phyloP scores from a whole-genome alignment of 2,113 vertebrate genomes.

The Limanda limanda region DNA sequence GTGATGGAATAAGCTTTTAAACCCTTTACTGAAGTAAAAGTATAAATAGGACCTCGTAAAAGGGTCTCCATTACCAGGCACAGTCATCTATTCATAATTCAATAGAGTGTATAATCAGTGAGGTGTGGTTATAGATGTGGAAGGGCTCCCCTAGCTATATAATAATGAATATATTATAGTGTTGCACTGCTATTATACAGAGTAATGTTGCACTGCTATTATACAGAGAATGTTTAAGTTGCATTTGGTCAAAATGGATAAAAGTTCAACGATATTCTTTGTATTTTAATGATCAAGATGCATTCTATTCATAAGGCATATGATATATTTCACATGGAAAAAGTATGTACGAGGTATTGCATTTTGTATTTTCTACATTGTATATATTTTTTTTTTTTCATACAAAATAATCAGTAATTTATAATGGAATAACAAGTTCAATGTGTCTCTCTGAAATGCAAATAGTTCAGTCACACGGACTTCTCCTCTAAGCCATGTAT shows the following conservation, averaged over 20 bases:
- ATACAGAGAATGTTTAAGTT: background rate
- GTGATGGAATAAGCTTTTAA: background rate
- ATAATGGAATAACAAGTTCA: background rate
- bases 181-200: background rate
- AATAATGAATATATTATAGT: background rate
- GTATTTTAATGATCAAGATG: background rate
- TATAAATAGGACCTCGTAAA: background rate
- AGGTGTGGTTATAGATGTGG: background rate
- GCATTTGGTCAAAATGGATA: background rate
- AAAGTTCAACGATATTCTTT: background rate
- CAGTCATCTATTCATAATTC: background rate
- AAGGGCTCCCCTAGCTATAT: background rate
- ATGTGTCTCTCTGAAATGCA: background rate
- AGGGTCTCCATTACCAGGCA: background rate
- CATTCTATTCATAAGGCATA: background rate
- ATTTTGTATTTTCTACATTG: background rate
- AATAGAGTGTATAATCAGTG: background rate
- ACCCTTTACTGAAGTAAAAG: background rate
- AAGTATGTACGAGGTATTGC: background rate
- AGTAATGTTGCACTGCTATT: too few relatives aligned
- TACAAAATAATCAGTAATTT: too few relatives aligned
- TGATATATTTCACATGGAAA: background rate
- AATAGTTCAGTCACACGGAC: background rate
- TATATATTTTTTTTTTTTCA: background rate
- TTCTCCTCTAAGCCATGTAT: background rate